Evolutionary conservation across 2,113 vertebrate species (phyloP), one percentile per base, ranked within the genome.

Genomic region (Phylloscopus trochiloides): DNA sequence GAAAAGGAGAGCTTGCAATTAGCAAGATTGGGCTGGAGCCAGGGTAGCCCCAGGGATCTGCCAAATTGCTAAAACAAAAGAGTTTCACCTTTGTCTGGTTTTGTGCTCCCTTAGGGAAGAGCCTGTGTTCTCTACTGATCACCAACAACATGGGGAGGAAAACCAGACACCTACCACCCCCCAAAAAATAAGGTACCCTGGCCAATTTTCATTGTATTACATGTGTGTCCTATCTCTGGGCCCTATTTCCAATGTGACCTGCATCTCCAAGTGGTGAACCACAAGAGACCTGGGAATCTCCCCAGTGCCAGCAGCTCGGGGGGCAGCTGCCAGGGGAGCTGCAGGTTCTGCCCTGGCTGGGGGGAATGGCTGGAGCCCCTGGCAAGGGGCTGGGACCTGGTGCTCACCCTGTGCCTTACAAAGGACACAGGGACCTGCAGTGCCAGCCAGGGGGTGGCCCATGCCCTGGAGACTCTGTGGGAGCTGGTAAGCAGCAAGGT

Each of bases 131-230:
- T 71, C 51, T 36, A 1, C 22, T 55, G 78, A 14, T 42, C 71
- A 55, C 32, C 83, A 54, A 2, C 63, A 54, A 3, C 18, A 29
- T 9, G n/a, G 12, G 31, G 36, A 92, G 25, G 61, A 93, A 88
- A 74, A 26, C 15, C 86, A 75, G 72, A 38, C 54, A 52, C 26
- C n/a, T 21, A 1, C 26, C 34, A 25, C 13, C 10, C 17, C 61
- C 12, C 48, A 21, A 10, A 90, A 58, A 79, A 96, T 97, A 94
- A 92, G 97, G 96, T 97, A 97, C 17, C 6, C 1, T 43, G 50
- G 73, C 25, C 17, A 1, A 7, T 72, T 73, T 65, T 57, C 74
- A 3, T 17, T 40, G 32, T 48, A 5, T 29, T 48, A 48, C 24
- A 3, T 34, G 6, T 14, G 5, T 26, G 42, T 58, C 38, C 51